phyloP scores from a whole-genome alignment of 2,113 vertebrate species.

The Pontoporia blainvillei region DNA sequence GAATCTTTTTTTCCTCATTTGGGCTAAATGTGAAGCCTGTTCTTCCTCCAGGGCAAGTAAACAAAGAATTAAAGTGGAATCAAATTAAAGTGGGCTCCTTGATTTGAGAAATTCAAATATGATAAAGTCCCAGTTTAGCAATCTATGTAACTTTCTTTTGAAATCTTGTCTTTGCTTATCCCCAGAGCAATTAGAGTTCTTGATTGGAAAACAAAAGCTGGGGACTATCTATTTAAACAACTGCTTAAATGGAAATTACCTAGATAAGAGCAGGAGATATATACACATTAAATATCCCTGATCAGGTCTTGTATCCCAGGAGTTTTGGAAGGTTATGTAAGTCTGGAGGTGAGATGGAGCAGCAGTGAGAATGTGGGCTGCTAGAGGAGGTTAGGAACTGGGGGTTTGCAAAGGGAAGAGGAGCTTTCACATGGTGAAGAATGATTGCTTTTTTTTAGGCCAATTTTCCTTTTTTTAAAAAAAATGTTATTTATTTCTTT shows the following conservation, averaged over 20 bases:
- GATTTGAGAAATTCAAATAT: neutral
- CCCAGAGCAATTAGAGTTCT: neutral
- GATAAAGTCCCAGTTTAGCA: neutral
- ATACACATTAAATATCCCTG: neutral
- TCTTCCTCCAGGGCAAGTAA: neutral
- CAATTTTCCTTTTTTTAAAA: too few species aligned
- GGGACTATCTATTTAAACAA: neutral
- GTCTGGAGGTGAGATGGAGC: neutral
- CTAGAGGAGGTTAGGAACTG: neutral
- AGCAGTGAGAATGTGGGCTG: neutral
- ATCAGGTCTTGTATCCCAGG: neutral
- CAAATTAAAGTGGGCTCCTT: neutral
- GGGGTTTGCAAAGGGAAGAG: neutral
- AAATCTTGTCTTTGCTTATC: neutral
- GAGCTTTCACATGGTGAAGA: neutral
- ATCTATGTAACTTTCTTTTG: neutral
- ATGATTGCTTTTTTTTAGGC: neutral
- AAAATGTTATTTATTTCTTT: too few species aligned
- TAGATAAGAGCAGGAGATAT: neutral
- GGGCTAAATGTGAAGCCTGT: neutral
- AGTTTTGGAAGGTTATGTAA: neutral
- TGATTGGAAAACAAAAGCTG: slow-evolving; percentile 10
- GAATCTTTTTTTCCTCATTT: neutral
- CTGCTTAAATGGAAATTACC: neutral
- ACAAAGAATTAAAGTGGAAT: neutral